Percentiles rank a stretch among this genome's conserved stretches.
Evolutionary conservation across 2,113 vertebrate species (phyloP).

Genomic region (Hystrix brachyura): DNA sequence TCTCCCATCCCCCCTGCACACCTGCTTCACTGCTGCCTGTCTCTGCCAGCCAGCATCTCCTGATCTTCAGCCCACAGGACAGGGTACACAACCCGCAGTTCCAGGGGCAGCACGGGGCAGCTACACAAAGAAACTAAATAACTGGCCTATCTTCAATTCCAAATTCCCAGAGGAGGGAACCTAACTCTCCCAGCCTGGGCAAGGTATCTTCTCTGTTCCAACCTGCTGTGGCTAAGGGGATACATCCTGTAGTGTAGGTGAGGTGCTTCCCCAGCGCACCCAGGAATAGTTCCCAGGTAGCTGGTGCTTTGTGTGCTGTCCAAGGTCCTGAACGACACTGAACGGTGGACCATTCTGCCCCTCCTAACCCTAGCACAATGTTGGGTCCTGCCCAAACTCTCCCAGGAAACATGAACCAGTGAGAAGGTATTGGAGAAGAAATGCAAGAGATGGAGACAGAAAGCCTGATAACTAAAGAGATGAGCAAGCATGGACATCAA

Average conservation of each 20-base stretch:
- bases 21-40: neutral
- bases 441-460: neutral
- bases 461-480: neutral
- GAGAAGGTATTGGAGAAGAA: neutral
- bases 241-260: neutral
- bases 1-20: neutral
- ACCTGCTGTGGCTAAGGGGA: neutral
- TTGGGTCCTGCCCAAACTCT: neutral
- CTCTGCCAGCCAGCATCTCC: neutral
- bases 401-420: slow-evolving; percentile 4
- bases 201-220: neutral
- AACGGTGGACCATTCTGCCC: neutral
- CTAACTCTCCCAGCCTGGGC: neutral
- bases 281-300: neutral
- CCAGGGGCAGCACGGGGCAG: no score
- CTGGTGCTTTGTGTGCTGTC: neutral
- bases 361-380: neutral
- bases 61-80: neutral
- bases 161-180: neutral
- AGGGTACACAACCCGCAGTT: neutral
- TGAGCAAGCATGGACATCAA: neutral
- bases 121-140: neutral
- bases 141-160: neutral
- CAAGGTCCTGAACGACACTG: neutral
- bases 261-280: neutral